Conservation (phyloP, 1,140 invertebrate species). For the Drosophila novamexicana region DNA sequence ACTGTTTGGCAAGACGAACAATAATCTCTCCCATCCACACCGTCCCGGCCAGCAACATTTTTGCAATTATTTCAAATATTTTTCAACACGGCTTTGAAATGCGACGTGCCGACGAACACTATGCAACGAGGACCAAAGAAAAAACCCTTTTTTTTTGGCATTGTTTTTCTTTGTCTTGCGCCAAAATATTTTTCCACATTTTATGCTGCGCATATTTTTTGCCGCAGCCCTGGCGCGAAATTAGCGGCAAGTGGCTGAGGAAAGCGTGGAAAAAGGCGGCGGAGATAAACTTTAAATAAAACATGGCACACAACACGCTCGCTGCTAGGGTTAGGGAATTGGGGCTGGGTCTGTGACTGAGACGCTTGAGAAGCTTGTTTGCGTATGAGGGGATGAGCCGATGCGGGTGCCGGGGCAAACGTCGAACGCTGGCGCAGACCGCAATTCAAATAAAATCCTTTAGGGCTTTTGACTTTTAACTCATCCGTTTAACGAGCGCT, state of each 20-base stretch:
- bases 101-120: conserved; percentile 65
- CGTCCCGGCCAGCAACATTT: conserved; percentile 58
- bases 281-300: conserved; percentile 82
- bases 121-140: conserved; percentile 3
- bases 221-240: conserved; percentile 70
- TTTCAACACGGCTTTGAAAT: conserved; percentile 77
- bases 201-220: conserved; percentile 74
- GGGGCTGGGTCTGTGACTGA: neutral
- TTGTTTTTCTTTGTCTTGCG: conserved; percentile 52
- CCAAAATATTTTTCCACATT: conserved; percentile 80
- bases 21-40: neutral
- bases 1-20: conserved; percentile 14
- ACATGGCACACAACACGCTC: conserved; percentile 61
- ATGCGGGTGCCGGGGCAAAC: conserved; percentile 30
- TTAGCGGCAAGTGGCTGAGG: conserved; percentile 65
- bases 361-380: neutral
- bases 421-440: conserved; percentile 73
- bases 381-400: neutral
- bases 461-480: conserved; percentile 83
- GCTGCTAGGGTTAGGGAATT: neutral
- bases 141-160: conserved; percentile 46
- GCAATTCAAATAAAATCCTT: conserved; percentile 83
- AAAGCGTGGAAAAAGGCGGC: conserved; percentile 43
- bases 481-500: conserved; percentile 82
- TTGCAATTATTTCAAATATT: conserved; percentile 83